Percentiles rank a stretch among this genome's conserved stretches.
These are phyloP conservation scores for Picathartes gymnocephalus DNA, from an alignment of 2,113 vertebrate species.

Conservation along the genomic window DNA sequence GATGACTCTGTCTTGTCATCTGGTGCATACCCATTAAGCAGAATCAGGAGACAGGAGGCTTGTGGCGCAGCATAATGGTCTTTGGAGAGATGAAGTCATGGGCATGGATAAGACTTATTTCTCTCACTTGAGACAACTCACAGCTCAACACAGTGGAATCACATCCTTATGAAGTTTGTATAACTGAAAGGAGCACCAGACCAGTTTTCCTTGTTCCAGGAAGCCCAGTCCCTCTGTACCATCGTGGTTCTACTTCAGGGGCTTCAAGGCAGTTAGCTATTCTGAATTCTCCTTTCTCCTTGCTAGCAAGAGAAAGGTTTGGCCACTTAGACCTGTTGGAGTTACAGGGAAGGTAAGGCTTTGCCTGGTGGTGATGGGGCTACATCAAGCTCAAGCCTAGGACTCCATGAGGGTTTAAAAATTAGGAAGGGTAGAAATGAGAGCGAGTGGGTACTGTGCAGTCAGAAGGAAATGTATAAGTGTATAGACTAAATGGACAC, in stretches of 20 bases:
- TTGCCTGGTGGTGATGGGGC: not conserved
- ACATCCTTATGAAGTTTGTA: not conserved
- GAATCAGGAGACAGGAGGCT: not conserved
- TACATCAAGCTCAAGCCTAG: not conserved
- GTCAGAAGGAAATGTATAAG: not conserved
- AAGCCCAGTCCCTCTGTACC: not conserved
- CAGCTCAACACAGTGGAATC: not conserved
- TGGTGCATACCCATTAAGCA: not conserved
- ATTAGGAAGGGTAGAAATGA: not conserved
- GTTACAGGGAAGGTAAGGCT: not conserved
- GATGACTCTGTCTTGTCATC: not conserved
- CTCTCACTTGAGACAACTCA: not conserved
- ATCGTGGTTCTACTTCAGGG: not conserved
- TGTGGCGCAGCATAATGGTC: not conserved
- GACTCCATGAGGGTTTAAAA: not conserved
- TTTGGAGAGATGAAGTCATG: not conserved
- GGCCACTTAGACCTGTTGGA: not conserved
- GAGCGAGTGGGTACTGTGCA: accelerated
- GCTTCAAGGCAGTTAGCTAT: not conserved
- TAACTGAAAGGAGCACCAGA: not conserved
- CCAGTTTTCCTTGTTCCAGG: not conserved
- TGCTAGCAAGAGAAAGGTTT: not conserved
- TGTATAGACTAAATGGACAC: not conserved
- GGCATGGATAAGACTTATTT: not conserved
- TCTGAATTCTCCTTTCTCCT: not conserved